Evolutionary conservation across 2,888 invertebrate genomes (phyloP), one percentile per base, ranked within the genome.

Genomic region (Habroteleia sp.): DNA sequence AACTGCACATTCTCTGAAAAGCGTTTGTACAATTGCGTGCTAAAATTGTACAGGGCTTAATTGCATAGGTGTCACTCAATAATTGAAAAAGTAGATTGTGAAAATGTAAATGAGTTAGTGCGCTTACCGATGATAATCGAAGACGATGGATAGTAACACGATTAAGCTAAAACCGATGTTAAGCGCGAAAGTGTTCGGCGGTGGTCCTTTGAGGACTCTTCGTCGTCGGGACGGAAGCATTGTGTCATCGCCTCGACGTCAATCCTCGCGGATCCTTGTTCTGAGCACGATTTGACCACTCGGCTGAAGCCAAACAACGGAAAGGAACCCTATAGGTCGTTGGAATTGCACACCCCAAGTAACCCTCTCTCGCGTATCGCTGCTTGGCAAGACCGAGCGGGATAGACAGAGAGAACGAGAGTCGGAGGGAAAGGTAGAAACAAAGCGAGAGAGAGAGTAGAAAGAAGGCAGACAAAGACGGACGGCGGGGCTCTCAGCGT

Each of bases 241-340:
- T 82, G 86, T 88, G 84, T 87, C 88, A 88, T 88, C 83, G 86
- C 87, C 87, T 80, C 84, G 80, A 79, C 81, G 79, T 82, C 77
- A 77, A 68, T 77, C 75, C 75, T 75, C 77, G 62, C 69, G 69
- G 73, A 65, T 75, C 77, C 75, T 79, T 77, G 60, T 79, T 76
- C 73, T 76, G 78, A 73, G 71, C 80, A 76, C 79, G 78, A 77
- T 81, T 82, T 80, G 78, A 79, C 80, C 83, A 80, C 83, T 82
- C 80, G 78, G 78, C 79, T 41, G 39, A n/a, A 35, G 77, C 77
- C 73, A 79, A 76, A 77, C 76, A 66, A 77, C 52, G 29, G 74
- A 56, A 76, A 10, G 54, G 11, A 79, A 79, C 81, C 81, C 77
- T 83, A n/a, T n/a, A n/a, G n/a, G n/a, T n/a, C n/a, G n/a, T 41